Base-by-base conservation (phyloP, 1,140 invertebrate species). In the Monochamus saltuarius region DNA sequence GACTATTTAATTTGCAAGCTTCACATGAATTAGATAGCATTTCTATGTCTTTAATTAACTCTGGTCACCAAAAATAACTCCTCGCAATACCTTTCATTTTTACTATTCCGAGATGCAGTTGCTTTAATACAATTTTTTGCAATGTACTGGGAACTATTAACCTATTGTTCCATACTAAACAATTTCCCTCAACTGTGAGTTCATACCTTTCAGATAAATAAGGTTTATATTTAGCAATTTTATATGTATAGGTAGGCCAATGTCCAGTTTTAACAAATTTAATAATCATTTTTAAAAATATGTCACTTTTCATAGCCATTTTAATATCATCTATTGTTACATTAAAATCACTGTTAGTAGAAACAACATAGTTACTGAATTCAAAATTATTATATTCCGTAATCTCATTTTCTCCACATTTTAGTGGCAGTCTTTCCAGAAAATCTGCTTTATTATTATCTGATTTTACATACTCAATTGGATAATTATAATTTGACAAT, bases 51-150 rank as follows among this genome's bases (percentile, higher is more conserved):
- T 55, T 13, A 19, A 55, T 51, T 35, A 60, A 35, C 34, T 60
- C 55, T 34, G 59, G 59, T 39, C 59, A 60, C 50, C 40, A 60
- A 55, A 60, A 43, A 49, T 53, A 46, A 52, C 11, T 11, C 39
- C 51, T 34, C 17, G 51, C 51, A 19, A 45, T 37, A 13, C 38
- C 13, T 49, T 60, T 54, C 22, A 53, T 55, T 60, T 54, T 49
- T n/a, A 55, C 52, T 13, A 55, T 60, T 9, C 51, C 40, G 14
- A 55, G 22, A 55, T 60, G 50, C 35, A 55, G 22, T 39, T 22
- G 14, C 39, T 42, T 37, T 11, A 55, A 37, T 39, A 50, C 43
- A 11, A 13, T 9, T 35, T 46, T 16, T 17, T 29, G 10, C 46
- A 55, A 60, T 35, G n/a, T 36, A 55, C 14, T 13, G 36, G 51